Percentiles rank a stretch among this genome's conserved stretches.
Conservation (phyloP, 1,140 invertebrate species). For the Zaprionus tsacasi region DNA sequence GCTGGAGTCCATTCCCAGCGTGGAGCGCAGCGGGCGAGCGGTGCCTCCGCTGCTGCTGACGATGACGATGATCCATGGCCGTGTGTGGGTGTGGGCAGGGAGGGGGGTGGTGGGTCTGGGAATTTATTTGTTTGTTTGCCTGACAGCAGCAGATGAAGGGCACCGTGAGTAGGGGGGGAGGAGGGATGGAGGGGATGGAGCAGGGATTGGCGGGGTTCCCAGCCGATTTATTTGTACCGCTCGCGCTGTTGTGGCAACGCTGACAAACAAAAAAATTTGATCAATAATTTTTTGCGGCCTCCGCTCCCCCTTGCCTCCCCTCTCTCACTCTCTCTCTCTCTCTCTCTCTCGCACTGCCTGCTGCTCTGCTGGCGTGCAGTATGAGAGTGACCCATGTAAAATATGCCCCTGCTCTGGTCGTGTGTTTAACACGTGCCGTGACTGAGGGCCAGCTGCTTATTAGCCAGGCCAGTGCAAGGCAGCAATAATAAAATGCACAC, state of each 20-base stretch:
- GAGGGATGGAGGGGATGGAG: no score
- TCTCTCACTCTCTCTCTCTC: background rate
- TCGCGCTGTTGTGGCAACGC: slow-evolving; percentile 59
- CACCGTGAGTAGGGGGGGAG: background rate
- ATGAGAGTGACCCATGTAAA: slow-evolving; percentile 30
- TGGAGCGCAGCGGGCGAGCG: slow-evolving; percentile 10
- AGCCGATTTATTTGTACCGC: slow-evolving; percentile 39
- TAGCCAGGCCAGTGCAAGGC: slow-evolving; percentile 70
- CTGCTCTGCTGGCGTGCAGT: slow-evolving; percentile 11
- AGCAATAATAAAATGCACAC: slow-evolving; percentile 37
- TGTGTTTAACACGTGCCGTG: slow-evolving; percentile 64
- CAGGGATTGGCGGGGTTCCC: background rate
- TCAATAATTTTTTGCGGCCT: slow-evolving; percentile 64
- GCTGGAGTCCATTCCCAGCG: slow-evolving; percentile 9
- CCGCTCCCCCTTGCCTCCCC: background rate
- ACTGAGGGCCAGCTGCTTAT: slow-evolving; percentile 63
- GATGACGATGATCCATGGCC: slow-evolving; percentile 31
- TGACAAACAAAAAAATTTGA: slow-evolving; percentile 67
- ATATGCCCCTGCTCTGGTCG: slow-evolving; percentile 12
- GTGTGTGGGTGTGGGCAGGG: background rate
- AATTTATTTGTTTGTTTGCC: slow-evolving; percentile 66
- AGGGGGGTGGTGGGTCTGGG: background rate
- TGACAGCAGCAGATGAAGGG: slow-evolving; percentile 14
- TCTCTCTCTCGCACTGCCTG: background rate
- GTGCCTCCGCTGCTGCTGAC: background rate